phyloP scores from a whole-genome alignment of 2,888 invertebrate genomes.

The Amiota communis region DNA sequence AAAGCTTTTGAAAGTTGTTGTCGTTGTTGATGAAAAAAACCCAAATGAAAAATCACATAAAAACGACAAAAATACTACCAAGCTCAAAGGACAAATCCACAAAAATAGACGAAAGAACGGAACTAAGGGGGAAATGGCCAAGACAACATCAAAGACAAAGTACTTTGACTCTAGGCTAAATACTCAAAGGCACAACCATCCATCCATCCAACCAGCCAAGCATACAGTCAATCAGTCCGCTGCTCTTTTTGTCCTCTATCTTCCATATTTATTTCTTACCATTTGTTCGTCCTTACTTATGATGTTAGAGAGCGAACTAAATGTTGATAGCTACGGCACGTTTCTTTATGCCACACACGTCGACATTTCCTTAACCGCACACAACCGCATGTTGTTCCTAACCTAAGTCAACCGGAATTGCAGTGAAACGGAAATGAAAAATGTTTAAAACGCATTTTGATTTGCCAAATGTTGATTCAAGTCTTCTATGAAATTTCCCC shows the following conservation, averaged over 20 bases:
- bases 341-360: too few species aligned
- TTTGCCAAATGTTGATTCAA: conserved; percentile 12
- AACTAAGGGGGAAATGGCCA: too few species aligned
- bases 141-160: conserved; percentile 15
- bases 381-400: not conserved
- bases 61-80: not conserved
- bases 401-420: conserved; percentile 19
- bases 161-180: conserved; percentile 1
- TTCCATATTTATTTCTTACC: too few species aligned
- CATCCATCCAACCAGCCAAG: not conserved
- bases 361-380: not conserved
- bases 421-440: conserved; percentile 18
- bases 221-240: not conserved
- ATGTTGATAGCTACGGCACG: not conserved
- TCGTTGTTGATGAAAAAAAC: not conserved
- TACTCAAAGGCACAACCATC: not conserved
- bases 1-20: not conserved
- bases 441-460: conserved; percentile 12
- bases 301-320: not conserved
- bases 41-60: conserved; percentile 14
- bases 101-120: not conserved
- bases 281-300: too few species aligned
- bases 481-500: not conserved
- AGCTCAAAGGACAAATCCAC: not conserved
- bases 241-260: too few species aligned